These are phyloP conservation scores for Grus americana DNA, from an alignment of 2,113 vertebrate species.

Conservation along the genomic window DNA sequence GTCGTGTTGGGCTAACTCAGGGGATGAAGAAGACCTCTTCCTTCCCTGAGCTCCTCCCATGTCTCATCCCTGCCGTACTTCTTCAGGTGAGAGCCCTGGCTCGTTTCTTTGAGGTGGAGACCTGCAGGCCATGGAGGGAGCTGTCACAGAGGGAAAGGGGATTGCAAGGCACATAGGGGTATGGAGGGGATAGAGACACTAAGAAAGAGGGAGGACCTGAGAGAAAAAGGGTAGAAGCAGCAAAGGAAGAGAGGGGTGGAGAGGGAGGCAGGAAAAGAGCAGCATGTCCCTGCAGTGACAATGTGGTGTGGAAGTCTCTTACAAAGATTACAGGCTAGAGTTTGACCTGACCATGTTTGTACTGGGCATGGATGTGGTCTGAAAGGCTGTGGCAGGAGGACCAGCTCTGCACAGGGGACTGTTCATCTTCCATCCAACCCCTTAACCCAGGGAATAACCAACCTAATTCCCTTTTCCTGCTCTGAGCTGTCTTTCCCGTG, in stretches of 20 bases:
- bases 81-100: not conserved
- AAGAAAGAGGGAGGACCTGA: not conserved
- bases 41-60: not conserved
- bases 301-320: not conserved
- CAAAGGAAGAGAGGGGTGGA: not conserved
- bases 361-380: not conserved
- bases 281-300: not conserved
- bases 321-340: not conserved
- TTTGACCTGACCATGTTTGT: not conserved
- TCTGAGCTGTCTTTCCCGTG: not conserved
- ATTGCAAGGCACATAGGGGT: fast-evolving
- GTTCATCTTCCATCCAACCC: not conserved
- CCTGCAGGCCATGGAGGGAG: not conserved
- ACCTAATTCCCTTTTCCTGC: not conserved
- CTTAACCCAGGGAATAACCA: not conserved
- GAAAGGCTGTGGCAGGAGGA: not conserved
- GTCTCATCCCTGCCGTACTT: not conserved
- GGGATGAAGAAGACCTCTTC: not conserved
- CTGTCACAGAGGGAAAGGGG: not conserved
- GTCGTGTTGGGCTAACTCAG: not conserved
- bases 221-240: not conserved
- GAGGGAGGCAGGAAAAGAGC: not conserved
- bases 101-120: not conserved
- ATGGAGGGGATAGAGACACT: not conserved
- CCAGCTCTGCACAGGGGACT: not conserved